A percentile compares a stretch with the other conserved stretches of the same genome.
Evolutionary conservation across 2,888 invertebrate species (phyloP).

Genomic region (Cyrtodaria siliqua): DNA sequence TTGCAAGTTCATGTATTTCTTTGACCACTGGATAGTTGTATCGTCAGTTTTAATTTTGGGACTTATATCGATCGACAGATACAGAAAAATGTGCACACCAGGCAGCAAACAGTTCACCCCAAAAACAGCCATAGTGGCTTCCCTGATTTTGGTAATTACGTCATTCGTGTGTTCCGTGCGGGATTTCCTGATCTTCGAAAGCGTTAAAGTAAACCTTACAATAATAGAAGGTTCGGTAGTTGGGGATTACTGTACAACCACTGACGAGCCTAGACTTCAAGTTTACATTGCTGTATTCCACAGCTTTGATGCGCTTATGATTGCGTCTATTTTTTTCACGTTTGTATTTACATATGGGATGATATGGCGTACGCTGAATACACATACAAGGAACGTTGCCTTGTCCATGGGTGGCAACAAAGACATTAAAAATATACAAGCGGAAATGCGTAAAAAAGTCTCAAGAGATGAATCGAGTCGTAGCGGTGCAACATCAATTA

Average conservation of each 20-base stretch:
- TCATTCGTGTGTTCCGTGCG: constrained; percentile 28
- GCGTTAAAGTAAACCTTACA: constrained; percentile 17
- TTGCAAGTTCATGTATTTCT: constrained; percentile 41
- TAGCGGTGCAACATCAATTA: no score
- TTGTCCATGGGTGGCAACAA: neutral
- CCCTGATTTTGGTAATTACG: constrained; percentile 4
- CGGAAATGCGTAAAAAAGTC: neutral
- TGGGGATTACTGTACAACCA: constrained; percentile 48
- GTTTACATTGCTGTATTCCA: constrained; percentile 15
- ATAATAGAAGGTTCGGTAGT: constrained; percentile 3
- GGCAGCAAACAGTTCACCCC: constrained; percentile 19
- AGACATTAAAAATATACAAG: neutral
- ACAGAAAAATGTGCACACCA: constrained; percentile 34
- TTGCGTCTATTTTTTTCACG: constrained; percentile 20
- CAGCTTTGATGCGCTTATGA: constrained; percentile 18
- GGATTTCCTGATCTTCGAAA: constrained; percentile 39
- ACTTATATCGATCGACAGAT: constrained; percentile 28
- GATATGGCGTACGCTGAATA: constrained; percentile 23
- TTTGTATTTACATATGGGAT: constrained; percentile 43
- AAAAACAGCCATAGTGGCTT: neutral
- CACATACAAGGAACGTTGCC: constrained; percentile 18
- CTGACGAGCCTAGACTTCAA: constrained; percentile 27
- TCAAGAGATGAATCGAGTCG: no score
- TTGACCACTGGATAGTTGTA: constrained; percentile 38
- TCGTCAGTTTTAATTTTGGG: constrained; percentile 27